Evolutionary conservation across 2,888 invertebrate genomes (phyloP).

Genomic region (Cryptus armator): DNA sequence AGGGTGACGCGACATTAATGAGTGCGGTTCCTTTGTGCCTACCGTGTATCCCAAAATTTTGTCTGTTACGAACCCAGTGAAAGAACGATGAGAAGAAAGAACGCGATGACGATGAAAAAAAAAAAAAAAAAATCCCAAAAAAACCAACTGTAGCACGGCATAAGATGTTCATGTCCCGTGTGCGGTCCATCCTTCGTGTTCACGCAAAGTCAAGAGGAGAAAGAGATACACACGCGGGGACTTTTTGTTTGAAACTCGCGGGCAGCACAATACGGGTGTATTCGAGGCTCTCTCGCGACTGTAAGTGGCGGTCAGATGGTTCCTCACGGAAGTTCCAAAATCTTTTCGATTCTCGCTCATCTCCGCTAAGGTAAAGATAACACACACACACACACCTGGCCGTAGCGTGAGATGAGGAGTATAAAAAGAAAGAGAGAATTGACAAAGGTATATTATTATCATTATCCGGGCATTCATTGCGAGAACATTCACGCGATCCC

Average conservation of each 20-base stretch:
- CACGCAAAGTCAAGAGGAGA: background rate
- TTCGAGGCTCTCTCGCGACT: conserved; percentile 18
- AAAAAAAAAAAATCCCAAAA: conserved; percentile 15
- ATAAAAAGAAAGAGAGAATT: conserved; percentile 2
- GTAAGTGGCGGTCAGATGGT: conserved; percentile 48
- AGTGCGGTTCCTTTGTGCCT: conserved; percentile 40
- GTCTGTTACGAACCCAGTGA: conserved; percentile 12
- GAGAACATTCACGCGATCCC: conserved; percentile 25
- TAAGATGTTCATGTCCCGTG: conserved; percentile 18
- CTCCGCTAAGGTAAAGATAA: background rate
- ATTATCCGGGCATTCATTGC: conserved; percentile 6
- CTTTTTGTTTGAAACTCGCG: conserved; percentile 27
- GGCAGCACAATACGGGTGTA: conserved; percentile 33
- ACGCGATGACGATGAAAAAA: background rate
- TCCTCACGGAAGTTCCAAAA: conserved; percentile 19
- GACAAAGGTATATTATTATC: conserved; percentile 27
- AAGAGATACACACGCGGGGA: background rate
- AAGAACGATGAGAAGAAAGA: conserved; percentile 34
- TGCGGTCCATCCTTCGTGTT: conserved; percentile 43
- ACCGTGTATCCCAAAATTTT: conserved; percentile 27
- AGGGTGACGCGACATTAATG: conserved; percentile 32
- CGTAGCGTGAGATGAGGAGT: conserved; percentile 1
- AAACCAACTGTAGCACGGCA: background rate
- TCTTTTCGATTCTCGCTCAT: conserved; percentile 18
- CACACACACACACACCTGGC: background rate